Percentiles rank a stretch among this genome's conserved stretches.
Conservation (phyloP, 2,113 vertebrate species). For the Scolopax mira region DNA sequence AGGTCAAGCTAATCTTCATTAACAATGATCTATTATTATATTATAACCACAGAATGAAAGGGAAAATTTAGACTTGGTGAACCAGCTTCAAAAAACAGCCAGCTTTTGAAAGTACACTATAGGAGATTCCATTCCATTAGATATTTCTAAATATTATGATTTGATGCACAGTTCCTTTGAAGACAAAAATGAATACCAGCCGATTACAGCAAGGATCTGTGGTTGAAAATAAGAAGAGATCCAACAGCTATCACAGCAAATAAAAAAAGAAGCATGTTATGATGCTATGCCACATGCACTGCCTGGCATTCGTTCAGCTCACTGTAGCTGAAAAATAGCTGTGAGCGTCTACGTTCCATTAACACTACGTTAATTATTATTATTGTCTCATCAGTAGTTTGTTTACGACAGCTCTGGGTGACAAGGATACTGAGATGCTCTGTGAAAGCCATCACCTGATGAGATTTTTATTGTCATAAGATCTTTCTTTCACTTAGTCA, state of each 20-base stretch:
- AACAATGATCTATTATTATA: background rate
- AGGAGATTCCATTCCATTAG: background rate
- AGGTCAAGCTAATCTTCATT: background rate
- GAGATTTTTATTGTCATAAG: slow-evolving; percentile 74
- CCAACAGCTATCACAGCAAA: slow-evolving; percentile 34
- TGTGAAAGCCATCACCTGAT: slow-evolving; percentile 77
- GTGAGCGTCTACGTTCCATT: slow-evolving; percentile 69
- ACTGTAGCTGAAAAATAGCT: slow-evolving; percentile 78
- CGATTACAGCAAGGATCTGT: background rate
- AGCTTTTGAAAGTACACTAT: background rate
- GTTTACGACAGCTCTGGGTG: slow-evolving; percentile 76
- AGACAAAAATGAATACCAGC: background rate
- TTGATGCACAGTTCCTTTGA: background rate
- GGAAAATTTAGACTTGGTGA: background rate
- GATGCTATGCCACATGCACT: slow-evolving; percentile 59
- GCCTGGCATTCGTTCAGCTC: slow-evolving; percentile 73
- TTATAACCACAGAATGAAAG: background rate
- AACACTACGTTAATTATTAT: slow-evolving; percentile 79
- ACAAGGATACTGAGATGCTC: slow-evolving; percentile 72
- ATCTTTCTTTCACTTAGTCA: slow-evolving; percentile 67
- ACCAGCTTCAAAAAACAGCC: background rate
- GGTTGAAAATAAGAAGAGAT: slow-evolving; percentile 9
- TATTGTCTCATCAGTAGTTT: slow-evolving; percentile 80
- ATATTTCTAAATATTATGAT: background rate
- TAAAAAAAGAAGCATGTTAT: slow-evolving; percentile 33